Evolutionary conservation across 2,797 vertebrate genomes (phyloP), one percentile per base, ranked within the genome.

Genomic region (Chaunax sp.): DNA sequence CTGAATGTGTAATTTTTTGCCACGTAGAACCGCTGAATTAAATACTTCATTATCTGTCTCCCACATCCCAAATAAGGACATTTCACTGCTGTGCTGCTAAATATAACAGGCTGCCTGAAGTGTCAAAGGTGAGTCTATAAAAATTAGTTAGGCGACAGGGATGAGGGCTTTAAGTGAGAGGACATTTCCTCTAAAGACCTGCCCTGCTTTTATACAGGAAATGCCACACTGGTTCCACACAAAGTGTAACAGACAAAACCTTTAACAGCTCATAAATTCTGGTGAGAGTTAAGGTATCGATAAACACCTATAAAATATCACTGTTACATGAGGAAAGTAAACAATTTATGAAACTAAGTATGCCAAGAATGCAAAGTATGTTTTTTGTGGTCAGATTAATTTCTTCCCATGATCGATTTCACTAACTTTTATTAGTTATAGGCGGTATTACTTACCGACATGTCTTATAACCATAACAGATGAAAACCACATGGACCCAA

Each of bases 121-220:
- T 72, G 91, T 93, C 90, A 92, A 88, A 94, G 89, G 91, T 91
- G 71, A 85, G 71, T 59, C 84, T 76, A 74, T 87, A 87, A 92
- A 92, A 85, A 90, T 92, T 92, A 90, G 83, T 67, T 70, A 80
- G 90, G 86, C 81, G 81, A 87, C 85, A 82, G 69, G 78, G 84
- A 90, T 65, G 59, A 82, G 69, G 75, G 69, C 81, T 75, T 66
- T 74, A 66, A 80, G 87, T 83, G 79, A 87, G 77, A 88, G 70
- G 84, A 90, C 82, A 80, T 79, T 90, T 87, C 80, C 73, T 89
- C 90, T 90, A 87, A 92, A 91, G 75, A 85, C 70, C 78, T 77
- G 72, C 70, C 79, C 64, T 70, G 77, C 51, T 89, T 92, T 91
- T 78, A 91, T 70, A 89, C 92, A 94, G 92, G 92, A 95, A 94